Percentiles rank a stretch among this genome's conserved stretches.
Evolutionary conservation across 2,888 invertebrate species (phyloP).

Genomic region (Glaucopsyche alexis): DNA sequence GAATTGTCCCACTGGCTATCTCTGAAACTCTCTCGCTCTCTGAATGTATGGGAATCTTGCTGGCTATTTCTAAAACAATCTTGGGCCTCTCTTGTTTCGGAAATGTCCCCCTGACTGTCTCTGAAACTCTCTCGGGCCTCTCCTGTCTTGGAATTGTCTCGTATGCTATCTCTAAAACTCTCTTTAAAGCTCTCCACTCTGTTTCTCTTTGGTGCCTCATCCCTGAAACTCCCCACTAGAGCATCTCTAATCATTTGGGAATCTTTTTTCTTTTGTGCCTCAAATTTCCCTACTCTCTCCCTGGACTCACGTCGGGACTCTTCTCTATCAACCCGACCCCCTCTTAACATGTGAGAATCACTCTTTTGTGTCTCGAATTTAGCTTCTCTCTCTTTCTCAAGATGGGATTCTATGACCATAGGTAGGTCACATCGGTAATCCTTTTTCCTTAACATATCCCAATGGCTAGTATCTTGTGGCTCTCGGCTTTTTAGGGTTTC

Average conservation of each 20-base stretch:
- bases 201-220: background rate
- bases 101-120: background rate
- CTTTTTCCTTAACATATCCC: background rate
- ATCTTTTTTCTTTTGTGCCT: background rate
- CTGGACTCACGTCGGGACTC: background rate
- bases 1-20: slow-evolving; percentile 43
- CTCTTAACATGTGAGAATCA: background rate
- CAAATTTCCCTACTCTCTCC: background rate
- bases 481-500: background rate
- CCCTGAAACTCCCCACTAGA: background rate
- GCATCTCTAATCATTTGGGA: background rate
- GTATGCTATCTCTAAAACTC: background rate
- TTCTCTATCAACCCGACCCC: no score
- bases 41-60: no score
- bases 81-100: background rate
- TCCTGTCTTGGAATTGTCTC: background rate
- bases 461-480: background rate
- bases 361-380: background rate
- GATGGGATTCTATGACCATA: background rate
- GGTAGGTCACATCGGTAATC: slow-evolving; percentile 4
- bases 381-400: background rate
- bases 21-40: background rate
- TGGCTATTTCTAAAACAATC: background rate
- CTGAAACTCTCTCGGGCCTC: background rate
- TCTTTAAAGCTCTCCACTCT: background rate